Base-by-base conservation (phyloP, 92 coral and sea anemone genomes). In the Epizoanthus fatuus region DNA sequence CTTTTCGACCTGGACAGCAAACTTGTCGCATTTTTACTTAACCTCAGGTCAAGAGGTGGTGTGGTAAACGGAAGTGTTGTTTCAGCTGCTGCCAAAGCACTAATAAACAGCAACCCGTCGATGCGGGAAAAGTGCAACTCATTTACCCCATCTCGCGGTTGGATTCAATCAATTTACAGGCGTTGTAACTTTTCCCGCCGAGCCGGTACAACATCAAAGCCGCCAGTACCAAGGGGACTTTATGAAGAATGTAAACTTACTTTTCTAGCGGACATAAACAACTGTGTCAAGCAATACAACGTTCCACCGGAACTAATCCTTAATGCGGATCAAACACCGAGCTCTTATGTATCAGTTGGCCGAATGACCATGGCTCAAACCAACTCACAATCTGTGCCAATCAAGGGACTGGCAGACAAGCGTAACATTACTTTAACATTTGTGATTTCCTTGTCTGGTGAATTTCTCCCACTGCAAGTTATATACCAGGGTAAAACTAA, bases 331-430 rank as follows among this genome's bases (percentile, higher is more conserved):
- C 91, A 93, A 69, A 84, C 86, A 57, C 94, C 87, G 39, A 79
- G 83, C 71, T 93, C 92, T 3, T 93, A 84, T 67, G 94, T 93
- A 52, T 90, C 94, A 67, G 91, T 93, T 53, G 96, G 92, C 19
- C 83, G 86, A 84, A 93, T 93, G 93, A 90, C 92, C 22, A 93
- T 93, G 94, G 86, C 94, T 53, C 87, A 71, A 49, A 79, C 84
- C 57, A 89, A 89, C 79, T 69, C 90, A 38, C 20, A 56, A 64
- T 86, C 94, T 66, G 91, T 91, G 14, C 75, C 92, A 62, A 88
- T 90, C 83, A 90, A 85, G 72, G 90, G 86, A 29, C 39, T 90
- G 60, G 79, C 78, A 14, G 83, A 84, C 75, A 78, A 69, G 84
- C 77, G 85, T 25, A 78, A 84, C 47, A 70, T 78, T 69, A 89